Evolutionary conservation across 2,888 invertebrate species (phyloP), one percentile per base, ranked within the genome.

Genomic region (Tipula lateralis): DNA sequence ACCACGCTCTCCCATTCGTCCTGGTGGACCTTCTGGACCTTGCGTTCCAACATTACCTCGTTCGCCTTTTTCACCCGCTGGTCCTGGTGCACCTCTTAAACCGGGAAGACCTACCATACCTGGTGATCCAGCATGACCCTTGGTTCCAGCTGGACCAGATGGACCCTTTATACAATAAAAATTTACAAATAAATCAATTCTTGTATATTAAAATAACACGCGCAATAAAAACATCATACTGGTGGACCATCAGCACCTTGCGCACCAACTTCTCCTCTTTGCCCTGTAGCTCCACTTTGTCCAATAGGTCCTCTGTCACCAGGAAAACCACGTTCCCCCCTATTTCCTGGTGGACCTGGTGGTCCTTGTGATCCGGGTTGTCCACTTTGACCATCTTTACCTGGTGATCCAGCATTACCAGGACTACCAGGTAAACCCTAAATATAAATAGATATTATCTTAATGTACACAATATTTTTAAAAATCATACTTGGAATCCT

Each of bases 41-140:
- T 91, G 87, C 0, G 93, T 92, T 16, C 96, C 96, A 16, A 90
- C 1, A 50, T 87, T 87, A 7, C 96, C 96, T 87, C 92, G 89
- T 86, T 92, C 92, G 1, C 94, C 94, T 29, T 93, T 91, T 1
- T 93, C 92, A 24, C 95, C 95, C 1, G 91, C 89, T 0, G 91
- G 88, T 0, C 95, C 95, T 0, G 92, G 90, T 6, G 92, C 91
- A 1, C 96, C 96, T 86, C 94, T 93, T 12, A 93, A 87, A 2
- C 96, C 96, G 0, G 93, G 90, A 87, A 95, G 94, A 1, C 96
- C 96, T 88, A 96, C 94, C 90, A 96, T 96, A 13, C 96, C 96
- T 0, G 94, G 92, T 16, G 93, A 89, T 2, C 96, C 96, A 85
- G 95, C 91, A 88, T 96, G 95, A 85, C 96, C 95, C 89, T 96